phyloP scores from a whole-genome alignment of 2,113 vertebrate genomes.

The Brachyistius frenatus region DNA sequence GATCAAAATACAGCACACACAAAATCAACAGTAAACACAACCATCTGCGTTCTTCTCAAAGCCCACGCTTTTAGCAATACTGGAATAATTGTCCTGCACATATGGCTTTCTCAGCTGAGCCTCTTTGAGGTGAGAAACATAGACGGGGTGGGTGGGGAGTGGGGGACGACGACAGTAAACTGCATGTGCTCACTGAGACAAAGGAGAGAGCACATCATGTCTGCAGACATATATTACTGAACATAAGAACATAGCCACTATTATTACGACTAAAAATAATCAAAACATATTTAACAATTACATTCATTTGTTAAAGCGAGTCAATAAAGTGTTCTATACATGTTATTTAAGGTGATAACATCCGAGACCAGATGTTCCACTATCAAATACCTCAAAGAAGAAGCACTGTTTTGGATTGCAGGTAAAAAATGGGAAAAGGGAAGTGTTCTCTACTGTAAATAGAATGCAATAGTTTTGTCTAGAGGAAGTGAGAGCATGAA shows the following conservation, averaged over 20 bases:
- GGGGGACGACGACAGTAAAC: not conserved
- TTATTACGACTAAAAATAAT: not conserved
- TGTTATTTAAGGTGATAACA: not conserved
- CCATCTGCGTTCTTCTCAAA: conserved; percentile 21
- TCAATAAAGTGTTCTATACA: not conserved
- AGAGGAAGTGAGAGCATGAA: conserved; percentile 13
- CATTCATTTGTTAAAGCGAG: not conserved
- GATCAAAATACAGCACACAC: conserved; percentile 25
- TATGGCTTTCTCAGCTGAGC: conserved; percentile 38
- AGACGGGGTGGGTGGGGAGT: not conserved
- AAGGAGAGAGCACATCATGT: not conserved
- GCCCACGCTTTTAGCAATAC: not conserved
- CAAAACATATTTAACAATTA: not conserved
- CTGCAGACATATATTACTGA: not conserved
- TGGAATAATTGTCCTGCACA: conserved; percentile 16
- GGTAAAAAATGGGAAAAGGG: not conserved
- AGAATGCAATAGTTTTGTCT: not conserved
- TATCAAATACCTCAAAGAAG: not conserved
- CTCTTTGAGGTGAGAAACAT: conserved; percentile 35
- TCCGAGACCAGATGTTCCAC: not conserved
- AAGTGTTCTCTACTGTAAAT: conserved; percentile 9
- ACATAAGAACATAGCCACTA: not conserved
- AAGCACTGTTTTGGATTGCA: not conserved
- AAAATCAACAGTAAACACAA: conserved; percentile 20
- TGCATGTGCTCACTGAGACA: not conserved